Conservation (phyloP, 2,113 vertebrate species). For the Phodopus roborovskii region DNA sequence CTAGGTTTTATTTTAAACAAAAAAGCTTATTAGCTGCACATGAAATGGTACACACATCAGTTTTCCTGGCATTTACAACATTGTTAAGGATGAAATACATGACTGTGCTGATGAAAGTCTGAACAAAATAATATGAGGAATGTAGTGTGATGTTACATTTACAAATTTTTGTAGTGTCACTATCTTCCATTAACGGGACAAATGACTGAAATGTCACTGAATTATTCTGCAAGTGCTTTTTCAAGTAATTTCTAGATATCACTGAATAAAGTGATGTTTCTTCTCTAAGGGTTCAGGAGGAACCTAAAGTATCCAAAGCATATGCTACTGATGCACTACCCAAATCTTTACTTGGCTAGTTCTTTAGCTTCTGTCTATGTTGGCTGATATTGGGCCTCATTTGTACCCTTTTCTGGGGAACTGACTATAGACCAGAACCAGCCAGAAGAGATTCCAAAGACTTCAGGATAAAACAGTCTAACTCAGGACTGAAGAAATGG, state of each 20-base stretch:
- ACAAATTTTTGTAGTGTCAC: conserved; percentile 18
- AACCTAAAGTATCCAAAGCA: not conserved
- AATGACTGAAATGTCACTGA: not conserved
- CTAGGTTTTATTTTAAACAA: conserved; percentile 27
- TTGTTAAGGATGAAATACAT: conserved; percentile 16
- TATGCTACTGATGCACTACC: not conserved
- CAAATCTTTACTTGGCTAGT: not conserved
- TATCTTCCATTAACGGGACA: not conserved
- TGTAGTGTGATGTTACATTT: not conserved
- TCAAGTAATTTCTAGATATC: not conserved
- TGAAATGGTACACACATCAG: conserved; percentile 8
- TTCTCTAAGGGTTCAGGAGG: not conserved
- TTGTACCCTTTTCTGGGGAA: not conserved
- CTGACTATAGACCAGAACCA: not conserved
- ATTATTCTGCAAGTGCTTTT: not conserved
- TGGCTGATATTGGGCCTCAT: not conserved
- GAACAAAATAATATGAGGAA: not conserved
- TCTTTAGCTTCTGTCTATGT: not conserved
- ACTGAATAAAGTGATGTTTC: not conserved
- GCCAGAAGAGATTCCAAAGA: not conserved
- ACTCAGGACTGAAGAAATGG: not conserved
- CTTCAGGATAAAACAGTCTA: not conserved
- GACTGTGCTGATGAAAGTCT: not conserved
- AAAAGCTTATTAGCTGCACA: not conserved
- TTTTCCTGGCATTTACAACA: conserved; percentile 36